phyloP scores from a whole-genome alignment of 2,888 invertebrate species.

The Allacma fusca region DNA sequence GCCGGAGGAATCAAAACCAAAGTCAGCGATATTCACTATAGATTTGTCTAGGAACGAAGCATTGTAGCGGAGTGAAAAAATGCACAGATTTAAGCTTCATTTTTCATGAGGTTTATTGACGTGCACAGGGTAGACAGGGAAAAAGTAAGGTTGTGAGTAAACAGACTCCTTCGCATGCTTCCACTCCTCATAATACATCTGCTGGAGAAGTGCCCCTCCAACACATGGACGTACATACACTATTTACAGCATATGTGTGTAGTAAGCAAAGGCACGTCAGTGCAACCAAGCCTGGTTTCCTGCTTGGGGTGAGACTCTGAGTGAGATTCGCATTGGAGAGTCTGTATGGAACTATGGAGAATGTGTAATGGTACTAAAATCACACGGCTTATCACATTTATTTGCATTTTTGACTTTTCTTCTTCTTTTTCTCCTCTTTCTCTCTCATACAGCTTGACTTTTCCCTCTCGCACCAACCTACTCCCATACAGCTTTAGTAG shows the following conservation, averaged over 20 bases:
- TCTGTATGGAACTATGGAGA: background rate
- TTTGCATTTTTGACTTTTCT: constrained; percentile 40
- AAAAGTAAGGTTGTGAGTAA: constrained; percentile 52
- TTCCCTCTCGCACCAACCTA: constrained; percentile 25
- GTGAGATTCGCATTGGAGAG: background rate
- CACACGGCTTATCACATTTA: constrained; percentile 37
- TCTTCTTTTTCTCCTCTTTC: constrained; percentile 13
- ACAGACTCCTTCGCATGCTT: constrained; percentile 44
- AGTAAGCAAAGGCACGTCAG: background rate
- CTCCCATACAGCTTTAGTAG: too few relatives aligned
- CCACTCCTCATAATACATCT: constrained; percentile 7
- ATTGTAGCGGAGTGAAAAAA: constrained; percentile 46
- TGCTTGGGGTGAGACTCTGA: background rate
- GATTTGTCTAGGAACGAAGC: constrained; percentile 38
- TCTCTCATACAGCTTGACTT: background rate
- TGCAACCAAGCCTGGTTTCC: background rate
- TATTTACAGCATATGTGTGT: background rate
- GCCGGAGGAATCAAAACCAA: constrained; percentile 41
- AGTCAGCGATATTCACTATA: constrained; percentile 48
- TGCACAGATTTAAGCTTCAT: constrained; percentile 55
- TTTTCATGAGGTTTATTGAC: constrained; percentile 57
- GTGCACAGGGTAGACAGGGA: constrained; percentile 43
- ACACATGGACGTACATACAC: background rate
- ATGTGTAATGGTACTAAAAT: constrained; percentile 34
- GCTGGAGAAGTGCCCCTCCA: background rate